Evolutionary conservation across 2,888 invertebrate species (phyloP).

Genomic region (Leucozona laternaria): DNA sequence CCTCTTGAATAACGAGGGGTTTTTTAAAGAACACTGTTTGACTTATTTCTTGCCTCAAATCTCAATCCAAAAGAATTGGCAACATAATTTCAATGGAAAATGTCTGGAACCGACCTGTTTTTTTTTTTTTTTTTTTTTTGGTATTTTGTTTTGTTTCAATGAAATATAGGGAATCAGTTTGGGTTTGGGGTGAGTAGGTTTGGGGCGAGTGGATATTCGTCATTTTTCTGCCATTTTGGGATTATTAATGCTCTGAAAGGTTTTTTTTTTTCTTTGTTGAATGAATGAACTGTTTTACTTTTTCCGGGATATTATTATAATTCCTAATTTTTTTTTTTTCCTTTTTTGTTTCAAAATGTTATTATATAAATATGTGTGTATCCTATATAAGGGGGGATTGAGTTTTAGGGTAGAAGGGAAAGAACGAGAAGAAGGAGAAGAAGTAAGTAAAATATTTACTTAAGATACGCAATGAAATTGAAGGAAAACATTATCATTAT

Average conservation of each 20-base stretch:
- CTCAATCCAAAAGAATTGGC: slow-evolving; percentile 57
- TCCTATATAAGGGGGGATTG: too few species aligned
- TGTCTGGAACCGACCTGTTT: slow-evolving; percentile 54
- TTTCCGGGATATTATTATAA: slow-evolving; percentile 22
- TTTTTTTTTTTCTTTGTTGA: slow-evolving; percentile 32
- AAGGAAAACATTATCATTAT: too few species aligned
- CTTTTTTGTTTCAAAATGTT: slow-evolving; percentile 19
- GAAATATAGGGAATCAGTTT: slow-evolving; percentile 29
- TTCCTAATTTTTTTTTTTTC: slow-evolving; percentile 1
- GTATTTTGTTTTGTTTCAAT: slow-evolving; percentile 49
- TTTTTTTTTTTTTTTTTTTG: not conserved
- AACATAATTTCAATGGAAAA: slow-evolving; percentile 71
- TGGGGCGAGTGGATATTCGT: not conserved
- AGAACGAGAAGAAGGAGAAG: too few species aligned
- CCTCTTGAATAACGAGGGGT: slow-evolving; percentile 55
- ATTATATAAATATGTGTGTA: not conserved
- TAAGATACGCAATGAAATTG: too few species aligned
- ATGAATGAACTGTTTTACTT: slow-evolving; percentile 44
- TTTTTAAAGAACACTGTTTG: slow-evolving; percentile 51
- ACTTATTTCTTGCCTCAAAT: slow-evolving; percentile 48
- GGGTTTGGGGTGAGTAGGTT: not conserved
- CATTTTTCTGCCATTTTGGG: slow-evolving; percentile 49
- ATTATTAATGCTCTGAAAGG: slow-evolving; percentile 63
- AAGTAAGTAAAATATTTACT: too few species aligned
- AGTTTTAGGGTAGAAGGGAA: too few species aligned